Base-by-base conservation (phyloP, 2,888 invertebrate species). In the Lithophane leautieri region DNA sequence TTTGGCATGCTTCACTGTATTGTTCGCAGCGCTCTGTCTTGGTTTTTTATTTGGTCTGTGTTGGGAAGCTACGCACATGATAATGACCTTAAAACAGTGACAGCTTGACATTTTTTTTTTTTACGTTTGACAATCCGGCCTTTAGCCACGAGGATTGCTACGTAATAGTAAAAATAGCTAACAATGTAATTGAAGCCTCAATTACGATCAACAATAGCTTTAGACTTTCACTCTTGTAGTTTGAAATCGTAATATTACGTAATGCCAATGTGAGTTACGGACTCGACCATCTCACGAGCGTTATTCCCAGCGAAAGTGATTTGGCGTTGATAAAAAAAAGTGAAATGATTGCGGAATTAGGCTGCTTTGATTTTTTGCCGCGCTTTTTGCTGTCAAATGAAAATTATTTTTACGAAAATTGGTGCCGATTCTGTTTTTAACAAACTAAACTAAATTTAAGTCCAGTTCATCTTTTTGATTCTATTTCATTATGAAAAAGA, bases 301-400 rank as follows among this genome's bases (percentile, higher is more conserved):
- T 67, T 34, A 75, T 78, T 72, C 72, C 25, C 66, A 76, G 83
- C 82, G 83, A 83, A 83, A 83, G 83, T 83, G 75, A 82, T 82
- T 85, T 68, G 19, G 16, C 42, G 52, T 63, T 52, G 82, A 82
- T 82, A 82, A 79, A 79, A 79, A 79, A 74, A 76, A 65, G 68
- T 75, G 68, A 81, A 80, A 81, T 47, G 9, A 9, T 82, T 79
- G 79, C 80, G 60, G 82, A 83, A 82, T 83, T 47, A 7, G 0
- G 34, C 25, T 14, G 25, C 19, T 40, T 50, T 25, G 28, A 62
- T 16, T 69, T 54, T 60, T 67, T 72, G 50, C 60, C 77, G 80
- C 81, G 71, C 11, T 65, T 75, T 76, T 75, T 44, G 22, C 56
- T 76, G 75, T 66, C 66, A 60, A 50, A 42, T 19, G 14, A n/a